Evolutionary conservation across 2,113 vertebrate genomes (phyloP).

Genomic region (Sceloporus tristichus): DNA sequence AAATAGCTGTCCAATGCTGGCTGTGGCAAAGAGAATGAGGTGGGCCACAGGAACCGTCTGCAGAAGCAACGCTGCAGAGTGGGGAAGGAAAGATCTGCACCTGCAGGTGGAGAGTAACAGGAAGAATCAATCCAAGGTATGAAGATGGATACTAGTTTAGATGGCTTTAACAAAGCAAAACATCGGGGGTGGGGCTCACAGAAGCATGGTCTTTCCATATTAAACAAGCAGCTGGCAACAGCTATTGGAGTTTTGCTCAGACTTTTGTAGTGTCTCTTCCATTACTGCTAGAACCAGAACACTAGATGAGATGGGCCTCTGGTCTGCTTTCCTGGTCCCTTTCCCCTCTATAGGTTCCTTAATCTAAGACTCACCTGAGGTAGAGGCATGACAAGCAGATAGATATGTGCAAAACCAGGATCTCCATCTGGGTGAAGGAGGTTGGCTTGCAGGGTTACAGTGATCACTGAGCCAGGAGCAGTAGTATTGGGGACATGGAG

Average conservation of each 20-base stretch:
- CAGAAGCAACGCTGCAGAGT: not conserved
- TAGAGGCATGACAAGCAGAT: slow-evolving; percentile 73
- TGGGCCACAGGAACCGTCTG: not conserved
- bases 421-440: slow-evolving; percentile 63
- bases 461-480: slow-evolving; percentile 69
- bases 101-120: not conserved
- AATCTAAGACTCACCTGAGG: slow-evolving; percentile 42
- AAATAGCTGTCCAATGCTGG: slow-evolving; percentile 71
- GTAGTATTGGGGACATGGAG: slow-evolving; percentile 75
- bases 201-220: not conserved
- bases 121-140: not conserved
- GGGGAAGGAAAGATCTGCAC: not conserved
- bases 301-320: not conserved
- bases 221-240: not conserved
- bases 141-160: not conserved
- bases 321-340: too few species aligned
- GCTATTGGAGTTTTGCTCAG: not conserved
- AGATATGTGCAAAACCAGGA: slow-evolving; percentile 80
- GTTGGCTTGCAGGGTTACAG: slow-evolving; percentile 77
- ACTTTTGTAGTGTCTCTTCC: not conserved
- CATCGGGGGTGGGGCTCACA: not conserved
- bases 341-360: not conserved
- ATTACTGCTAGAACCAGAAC: not conserved
- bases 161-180: not conserved
- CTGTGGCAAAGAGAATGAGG: not conserved